These are phyloP conservation scores for Rutpela maculata DNA, from an alignment of 2,888 invertebrate genomes.

Conservation along the genomic window DNA sequence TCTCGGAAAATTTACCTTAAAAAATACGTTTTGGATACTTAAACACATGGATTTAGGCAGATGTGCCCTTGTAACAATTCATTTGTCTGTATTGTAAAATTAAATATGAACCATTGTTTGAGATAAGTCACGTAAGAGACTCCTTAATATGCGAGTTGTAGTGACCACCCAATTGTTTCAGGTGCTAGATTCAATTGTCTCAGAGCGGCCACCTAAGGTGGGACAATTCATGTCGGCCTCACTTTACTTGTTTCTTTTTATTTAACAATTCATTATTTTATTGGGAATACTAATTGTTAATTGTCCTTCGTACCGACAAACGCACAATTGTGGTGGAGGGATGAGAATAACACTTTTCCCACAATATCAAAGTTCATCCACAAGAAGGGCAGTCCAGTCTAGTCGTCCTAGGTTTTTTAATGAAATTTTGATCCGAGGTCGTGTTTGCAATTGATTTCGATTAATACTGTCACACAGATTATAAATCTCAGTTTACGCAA, in stretches of 20 bases:
- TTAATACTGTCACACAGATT: too few species aligned
- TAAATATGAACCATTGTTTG: constrained; percentile 11
- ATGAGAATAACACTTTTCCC: background rate
- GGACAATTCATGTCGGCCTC: constrained; percentile 19
- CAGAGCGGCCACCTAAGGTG: constrained; percentile 36
- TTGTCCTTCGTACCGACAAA: constrained; percentile 32
- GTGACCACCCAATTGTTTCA: constrained; percentile 53
- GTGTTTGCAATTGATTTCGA: too few species aligned
- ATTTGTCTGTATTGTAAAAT: background rate
- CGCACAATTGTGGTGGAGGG: constrained; percentile 16
- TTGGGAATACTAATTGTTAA: constrained; percentile 31
- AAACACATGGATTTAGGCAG: background rate
- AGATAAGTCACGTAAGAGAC: constrained; percentile 26
- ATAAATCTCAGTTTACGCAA: too few species aligned
- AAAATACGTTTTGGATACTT: background rate
- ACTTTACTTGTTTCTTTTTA: constrained; percentile 29
- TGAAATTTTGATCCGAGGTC: too few species aligned
- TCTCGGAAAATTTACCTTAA: too few species aligned
- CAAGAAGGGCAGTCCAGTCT: too few species aligned
- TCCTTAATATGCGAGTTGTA: constrained; percentile 38
- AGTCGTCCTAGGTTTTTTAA: too few species aligned
- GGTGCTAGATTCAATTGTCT: constrained; percentile 53
- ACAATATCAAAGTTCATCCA: background rate
- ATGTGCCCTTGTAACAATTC: background rate
- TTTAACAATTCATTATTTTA: constrained; percentile 35